Base-by-base conservation (phyloP, 2,797 vertebrate genomes). In the Dallia pectoralis region DNA sequence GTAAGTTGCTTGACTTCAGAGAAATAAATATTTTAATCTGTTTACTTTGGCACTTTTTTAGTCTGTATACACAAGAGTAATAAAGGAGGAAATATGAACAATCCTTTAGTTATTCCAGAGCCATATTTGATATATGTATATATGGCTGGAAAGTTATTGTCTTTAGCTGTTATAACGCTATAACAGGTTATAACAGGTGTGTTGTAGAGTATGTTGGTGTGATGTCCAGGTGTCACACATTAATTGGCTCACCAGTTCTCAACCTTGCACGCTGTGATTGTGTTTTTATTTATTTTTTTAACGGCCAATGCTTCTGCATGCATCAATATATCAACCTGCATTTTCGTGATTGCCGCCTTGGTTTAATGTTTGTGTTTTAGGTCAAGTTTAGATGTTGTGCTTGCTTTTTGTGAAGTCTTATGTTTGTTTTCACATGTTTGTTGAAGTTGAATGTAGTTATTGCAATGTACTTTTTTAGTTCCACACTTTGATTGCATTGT, bases 271-370 rank as follows among this genome's bases (percentile, higher is more conserved):
- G 81, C 71, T 78, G 73, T 74, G 77, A 19, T 79, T 65, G 47
- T 62, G 30, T 16, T 64, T 16, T 74, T 69, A 71, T 59, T 63
- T 74, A n/a, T 83, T 75, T 27, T 71, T 74, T 61, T 83, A 82
- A 77, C 63, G 62, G 56, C 71, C 66, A 59, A 61, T 70, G 75
- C 71, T 79, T 82, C 53, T 85, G 91, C 92, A 89, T 91, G 89
- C 33, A 44, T 68, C 47, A 27, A 27, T 18, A 9, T 68, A 48
- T 47, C 22, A 25, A 30, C 25, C 15, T 59, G 51, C n/a, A n/a
- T 33, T 18, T 22, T 70, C 30, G 19, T 70, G 68, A 22, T n/a
- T 67, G 65, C 12, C 44, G n/a, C 15, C n/a, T 59, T 25, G 3
- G 40, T 70, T 36, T 2, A 12, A 40, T 0, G 25, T 56, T 9